Evolutionary conservation across 2,797 vertebrate genomes (phyloP).

Genomic region (Sphenodon punctatus): DNA sequence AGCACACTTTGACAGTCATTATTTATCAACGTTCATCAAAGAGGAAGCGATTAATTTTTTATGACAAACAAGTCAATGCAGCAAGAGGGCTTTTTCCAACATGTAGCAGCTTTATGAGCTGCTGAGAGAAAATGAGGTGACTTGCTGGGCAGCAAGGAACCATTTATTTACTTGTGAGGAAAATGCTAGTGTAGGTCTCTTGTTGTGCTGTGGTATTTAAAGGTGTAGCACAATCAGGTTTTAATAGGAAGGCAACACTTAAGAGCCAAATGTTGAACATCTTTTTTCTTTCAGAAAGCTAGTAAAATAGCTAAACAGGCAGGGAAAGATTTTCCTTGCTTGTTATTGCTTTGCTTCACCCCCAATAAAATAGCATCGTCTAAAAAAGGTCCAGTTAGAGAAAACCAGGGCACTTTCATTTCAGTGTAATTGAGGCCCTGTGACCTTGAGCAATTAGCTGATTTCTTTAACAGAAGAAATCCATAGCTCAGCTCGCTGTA

Average conservation of each 20-base stretch:
- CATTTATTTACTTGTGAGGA: constrained; percentile 18
- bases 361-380: background rate
- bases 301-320: background rate
- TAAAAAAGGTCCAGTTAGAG: background rate
- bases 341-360: background rate
- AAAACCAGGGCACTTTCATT: constrained; percentile 8
- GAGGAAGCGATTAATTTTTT: constrained; percentile 60
- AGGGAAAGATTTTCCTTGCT: background rate
- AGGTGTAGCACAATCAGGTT: background rate
- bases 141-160: constrained; percentile 22
- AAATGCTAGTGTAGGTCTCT: background rate
- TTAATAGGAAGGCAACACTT: background rate
- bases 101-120: constrained; percentile 48
- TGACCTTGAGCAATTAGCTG: constrained; percentile 7
- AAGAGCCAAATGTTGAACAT: background rate
- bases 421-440: background rate
- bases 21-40: constrained; percentile 58
- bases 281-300: background rate
- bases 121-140: constrained; percentile 44
- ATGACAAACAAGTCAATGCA: constrained; percentile 57
- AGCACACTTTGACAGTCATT: constrained; percentile 40
- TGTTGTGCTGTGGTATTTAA: background rate
- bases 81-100: background rate
- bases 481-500: rapidly evolving
- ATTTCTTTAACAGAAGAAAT: background rate